Conservation (phyloP, 2,113 vertebrate species). For the Rissa tridactyla region DNA sequence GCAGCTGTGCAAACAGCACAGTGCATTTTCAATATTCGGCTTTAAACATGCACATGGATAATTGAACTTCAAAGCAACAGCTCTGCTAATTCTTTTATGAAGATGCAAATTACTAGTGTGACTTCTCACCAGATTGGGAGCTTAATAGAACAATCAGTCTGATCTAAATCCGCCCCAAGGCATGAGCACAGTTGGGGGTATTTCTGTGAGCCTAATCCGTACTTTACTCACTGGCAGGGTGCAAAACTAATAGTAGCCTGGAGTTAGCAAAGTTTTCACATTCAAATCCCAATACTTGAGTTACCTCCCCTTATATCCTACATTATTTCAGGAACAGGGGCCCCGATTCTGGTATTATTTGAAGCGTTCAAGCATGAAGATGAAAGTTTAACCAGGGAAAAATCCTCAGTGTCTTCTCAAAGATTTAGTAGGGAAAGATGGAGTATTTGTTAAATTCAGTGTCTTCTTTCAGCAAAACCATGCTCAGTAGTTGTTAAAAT, state of each 20-base stretch:
- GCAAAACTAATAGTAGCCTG: slow-evolving; percentile 26
- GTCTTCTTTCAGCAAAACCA: background rate
- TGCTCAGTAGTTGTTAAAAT: background rate
- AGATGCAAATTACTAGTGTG: slow-evolving; percentile 65
- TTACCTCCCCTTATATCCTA: background rate
- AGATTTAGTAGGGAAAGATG: background rate
- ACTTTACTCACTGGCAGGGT: background rate
- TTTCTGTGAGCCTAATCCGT: slow-evolving; percentile 23
- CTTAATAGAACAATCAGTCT: slow-evolving; percentile 50
- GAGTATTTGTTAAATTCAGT: background rate
- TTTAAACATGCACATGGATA: slow-evolving; percentile 40
- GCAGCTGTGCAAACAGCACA: slow-evolving; percentile 55
- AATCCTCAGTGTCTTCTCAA: background rate
- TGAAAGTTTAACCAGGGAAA: background rate
- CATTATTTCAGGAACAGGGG: background rate
- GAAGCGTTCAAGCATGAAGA: background rate
- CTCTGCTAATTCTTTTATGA: slow-evolving; percentile 60
- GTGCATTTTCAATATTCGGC: slow-evolving; percentile 9
- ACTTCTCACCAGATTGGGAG: slow-evolving; percentile 45
- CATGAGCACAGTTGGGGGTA: background rate
- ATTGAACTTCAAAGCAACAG: slow-evolving; percentile 53
- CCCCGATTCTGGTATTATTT: background rate
- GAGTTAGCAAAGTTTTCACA: background rate
- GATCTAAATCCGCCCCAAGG: slow-evolving; percentile 7
- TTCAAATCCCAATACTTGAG: background rate